These are phyloP conservation scores for Entelurus aequoreus DNA, from an alignment of 2,113 vertebrate genomes.

Conservation along the genomic window DNA sequence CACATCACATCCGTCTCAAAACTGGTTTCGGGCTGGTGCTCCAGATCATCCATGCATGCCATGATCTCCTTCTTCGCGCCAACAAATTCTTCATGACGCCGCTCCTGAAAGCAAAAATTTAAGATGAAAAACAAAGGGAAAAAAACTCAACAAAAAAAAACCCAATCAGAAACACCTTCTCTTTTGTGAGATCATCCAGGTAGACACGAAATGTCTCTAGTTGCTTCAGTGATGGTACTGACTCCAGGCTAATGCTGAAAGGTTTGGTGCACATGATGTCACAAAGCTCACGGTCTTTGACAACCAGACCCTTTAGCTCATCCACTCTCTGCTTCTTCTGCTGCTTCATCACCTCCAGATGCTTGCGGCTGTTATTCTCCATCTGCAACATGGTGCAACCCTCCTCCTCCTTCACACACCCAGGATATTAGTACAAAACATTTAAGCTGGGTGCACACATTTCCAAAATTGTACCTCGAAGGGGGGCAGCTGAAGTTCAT, in stretches of 20 bases:
- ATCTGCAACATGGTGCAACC: constrained; percentile 80
- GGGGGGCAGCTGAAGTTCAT: constrained; percentile 75
- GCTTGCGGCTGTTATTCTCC: constrained; percentile 82
- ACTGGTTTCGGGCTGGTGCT: constrained; percentile 80
- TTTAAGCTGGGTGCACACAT: background rate
- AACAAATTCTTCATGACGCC: constrained; percentile 77
- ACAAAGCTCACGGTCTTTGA: constrained; percentile 79
- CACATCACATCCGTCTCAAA: constrained; percentile 86
- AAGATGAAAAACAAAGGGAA: background rate
- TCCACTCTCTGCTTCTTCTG: constrained; percentile 82
- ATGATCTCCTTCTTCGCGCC: constrained; percentile 76
- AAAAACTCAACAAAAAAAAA: background rate
- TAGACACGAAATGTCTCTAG: constrained; percentile 74
- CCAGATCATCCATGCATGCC: constrained; percentile 83
- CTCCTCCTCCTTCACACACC: constrained; percentile 65
- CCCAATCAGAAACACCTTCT: constrained; percentile 72
- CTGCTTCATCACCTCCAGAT: constrained; percentile 74
- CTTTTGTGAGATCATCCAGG: constrained; percentile 63
- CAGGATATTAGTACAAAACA: constrained; percentile 3
- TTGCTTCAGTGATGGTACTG: constrained; percentile 77
- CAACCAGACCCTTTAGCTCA: constrained; percentile 75
- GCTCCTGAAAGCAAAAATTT: constrained; percentile 63
- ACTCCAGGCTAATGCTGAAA: constrained; percentile 46
- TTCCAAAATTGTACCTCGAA: constrained; percentile 70
- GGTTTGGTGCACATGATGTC: constrained; percentile 74